Evolutionary conservation across 2,888 invertebrate species (phyloP), one percentile per base, ranked within the genome.

Genomic region (Nomada ruficornis): DNA sequence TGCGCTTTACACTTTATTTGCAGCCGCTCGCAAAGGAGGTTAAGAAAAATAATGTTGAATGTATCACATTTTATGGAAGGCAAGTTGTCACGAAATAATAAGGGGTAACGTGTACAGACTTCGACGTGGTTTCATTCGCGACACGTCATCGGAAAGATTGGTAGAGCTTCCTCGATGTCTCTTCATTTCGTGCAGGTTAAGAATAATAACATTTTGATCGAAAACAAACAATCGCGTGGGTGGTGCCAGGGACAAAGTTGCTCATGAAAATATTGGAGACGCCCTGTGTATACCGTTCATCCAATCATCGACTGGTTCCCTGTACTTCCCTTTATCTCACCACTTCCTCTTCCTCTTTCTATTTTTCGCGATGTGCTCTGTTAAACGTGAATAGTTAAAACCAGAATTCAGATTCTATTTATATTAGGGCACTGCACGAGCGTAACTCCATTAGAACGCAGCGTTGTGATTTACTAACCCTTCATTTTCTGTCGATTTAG

Each of bases 141-240:
- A 74, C 83, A 69, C 65, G 81, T 80, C 75, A 81, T 70, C 78
- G 77, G 75, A 60, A 74, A 74, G 79, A 80, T 85, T 73, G 80
- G 80, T 73, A 67, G 55, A 60, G 78, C 67, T 60, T 69, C 78
- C 67, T 52, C 76, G 78, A 57, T 76, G 79, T 74, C 70, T 82
- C 77, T 76, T 85, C 81, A 82, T 81, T 76, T 80, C 77, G 65
- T 63, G 77, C 81, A 88, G 82, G 87, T 88, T 88, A 84, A 83
- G 88, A 88, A 87, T 88, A 88, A 88, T 88, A 88, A 88, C 88
- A 88, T 88, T 88, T 88, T 88, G 88, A 88, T 88, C 88, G 88
- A 88, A 88, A 84, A 88, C 87, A 88, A 88, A 88, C 88, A 88
- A 88, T 88, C 88, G 86, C 88, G 86, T 81, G 85, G 77, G 75